A percentile compares a stretch with the other conserved stretches of the same genome.
Evolutionary conservation across 2,888 invertebrate genomes (phyloP).

Genomic region (Aleiodes alternator): DNA sequence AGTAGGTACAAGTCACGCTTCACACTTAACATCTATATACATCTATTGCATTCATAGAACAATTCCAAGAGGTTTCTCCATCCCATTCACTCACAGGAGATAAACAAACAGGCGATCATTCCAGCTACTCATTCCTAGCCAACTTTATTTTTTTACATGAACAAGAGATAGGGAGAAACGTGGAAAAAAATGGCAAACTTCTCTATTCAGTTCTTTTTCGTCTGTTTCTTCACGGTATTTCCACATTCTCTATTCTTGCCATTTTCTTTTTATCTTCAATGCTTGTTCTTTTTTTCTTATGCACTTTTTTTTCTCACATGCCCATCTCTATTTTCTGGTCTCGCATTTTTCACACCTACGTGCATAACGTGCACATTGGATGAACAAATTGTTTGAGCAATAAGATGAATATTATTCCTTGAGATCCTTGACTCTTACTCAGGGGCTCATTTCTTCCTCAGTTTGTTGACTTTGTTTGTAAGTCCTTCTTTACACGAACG

Average conservation of each 20-base stretch:
- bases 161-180: too few relatives aligned
- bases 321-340: slow-evolving; percentile 4
- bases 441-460: not conserved
- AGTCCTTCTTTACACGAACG: too few relatives aligned
- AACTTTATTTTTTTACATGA: not conserved
- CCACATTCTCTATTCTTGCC: slow-evolving; percentile 31
- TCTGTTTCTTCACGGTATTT: slow-evolving; percentile 22
- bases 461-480: too few relatives aligned
- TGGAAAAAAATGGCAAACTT: not conserved
- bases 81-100: slow-evolving; percentile 1
- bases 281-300: slow-evolving; percentile 19
- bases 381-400: slow-evolving; percentile 56
- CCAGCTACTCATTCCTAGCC: slow-evolving; percentile 9
- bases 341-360: slow-evolving; percentile 1
- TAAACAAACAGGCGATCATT: slow-evolving; percentile 23
- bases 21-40: slow-evolving; percentile 19
- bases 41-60: slow-evolving; percentile 16
- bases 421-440: slow-evolving; percentile 33
- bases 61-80: not conserved
- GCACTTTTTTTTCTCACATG: slow-evolving; percentile 12
- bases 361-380: slow-evolving; percentile 1
- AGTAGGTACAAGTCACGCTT: slow-evolving; percentile 40
- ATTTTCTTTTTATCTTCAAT: not conserved
- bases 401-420: slow-evolving; percentile 60
- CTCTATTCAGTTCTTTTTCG: slow-evolving; percentile 18